Conservation (phyloP, 2,888 invertebrate species). For the Allygus modestus region DNA sequence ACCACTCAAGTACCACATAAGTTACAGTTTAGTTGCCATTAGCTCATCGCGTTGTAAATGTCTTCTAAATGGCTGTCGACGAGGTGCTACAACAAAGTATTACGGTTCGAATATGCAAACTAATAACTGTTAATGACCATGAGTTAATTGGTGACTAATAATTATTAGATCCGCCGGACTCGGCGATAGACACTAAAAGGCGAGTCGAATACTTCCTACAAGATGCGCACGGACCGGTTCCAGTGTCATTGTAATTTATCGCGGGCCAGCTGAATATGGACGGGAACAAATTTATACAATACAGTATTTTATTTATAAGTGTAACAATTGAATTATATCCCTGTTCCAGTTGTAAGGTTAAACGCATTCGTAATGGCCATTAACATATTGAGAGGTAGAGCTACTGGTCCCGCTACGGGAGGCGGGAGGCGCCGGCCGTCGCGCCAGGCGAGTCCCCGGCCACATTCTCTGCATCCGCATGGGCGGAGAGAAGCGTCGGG, state of each 20-base stretch:
- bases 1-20: too few species aligned
- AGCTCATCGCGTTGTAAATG: neutral
- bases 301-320: conserved; percentile 40
- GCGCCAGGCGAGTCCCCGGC: neutral
- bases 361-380: conserved; percentile 45
- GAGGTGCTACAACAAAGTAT: neutral
- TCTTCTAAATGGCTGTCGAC: neutral
- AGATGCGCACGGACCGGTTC: neutral
- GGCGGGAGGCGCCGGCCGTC: conserved; percentile 5
- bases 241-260: conserved; percentile 37
- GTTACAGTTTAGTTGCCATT: too few species aligned
- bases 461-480: neutral
- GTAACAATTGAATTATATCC: conserved; percentile 48
- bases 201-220: neutral
- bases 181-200: neutral
- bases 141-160: conserved; percentile 20
- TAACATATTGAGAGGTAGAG: conserved; percentile 44
- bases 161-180: neutral
- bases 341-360: conserved; percentile 40
- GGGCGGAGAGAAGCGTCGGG: neutral
- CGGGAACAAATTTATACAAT: conserved; percentile 48
- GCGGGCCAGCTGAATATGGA: conserved; percentile 7
- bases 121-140: conserved; percentile 26
- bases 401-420: neutral
- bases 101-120: neutral